Evolutionary conservation across 2,113 vertebrate species (phyloP).

Genomic region (Sebastes fasciatus): DNA sequence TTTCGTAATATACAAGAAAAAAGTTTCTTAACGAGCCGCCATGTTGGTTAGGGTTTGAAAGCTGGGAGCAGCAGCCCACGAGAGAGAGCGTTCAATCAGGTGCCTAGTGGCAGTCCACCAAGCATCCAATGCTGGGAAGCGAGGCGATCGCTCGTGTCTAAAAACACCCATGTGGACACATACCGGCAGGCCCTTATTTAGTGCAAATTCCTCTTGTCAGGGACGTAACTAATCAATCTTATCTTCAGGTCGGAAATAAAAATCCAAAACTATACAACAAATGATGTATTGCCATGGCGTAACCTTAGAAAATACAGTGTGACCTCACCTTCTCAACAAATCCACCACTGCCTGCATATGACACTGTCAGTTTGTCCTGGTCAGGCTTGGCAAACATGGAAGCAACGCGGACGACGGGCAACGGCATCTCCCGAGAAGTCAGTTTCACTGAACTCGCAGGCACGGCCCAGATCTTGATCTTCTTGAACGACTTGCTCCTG

Average conservation of each 20-base stretch:
- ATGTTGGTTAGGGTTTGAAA: no score
- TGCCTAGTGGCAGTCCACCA: no score
- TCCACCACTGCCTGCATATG: constrained; percentile 80
- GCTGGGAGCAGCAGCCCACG: no score
- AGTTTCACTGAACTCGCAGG: constrained; percentile 90
- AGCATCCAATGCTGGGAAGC: no score
- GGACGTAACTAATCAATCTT: neutral
- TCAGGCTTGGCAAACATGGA: constrained; percentile 96
- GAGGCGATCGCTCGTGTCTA: no score
- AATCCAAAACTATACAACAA: neutral
- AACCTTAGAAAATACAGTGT: neutral
- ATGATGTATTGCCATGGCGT: neutral
- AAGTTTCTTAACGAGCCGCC: no score
- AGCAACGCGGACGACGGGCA: constrained; percentile 95
- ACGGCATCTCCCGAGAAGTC: constrained; percentile 88
- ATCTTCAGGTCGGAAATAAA: neutral
- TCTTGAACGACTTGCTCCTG: constrained; percentile 95
- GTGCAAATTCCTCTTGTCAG: neutral
- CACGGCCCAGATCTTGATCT: constrained; percentile 98
- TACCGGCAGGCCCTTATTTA: no score
- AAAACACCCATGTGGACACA: no score
- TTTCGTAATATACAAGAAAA: no score
- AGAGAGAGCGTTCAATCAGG: no score
- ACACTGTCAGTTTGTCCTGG: constrained; percentile 87
- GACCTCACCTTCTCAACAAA: constrained; percentile 83